phyloP scores from a whole-genome alignment of 2,888 invertebrate species.

The Apamea anceps region DNA sequence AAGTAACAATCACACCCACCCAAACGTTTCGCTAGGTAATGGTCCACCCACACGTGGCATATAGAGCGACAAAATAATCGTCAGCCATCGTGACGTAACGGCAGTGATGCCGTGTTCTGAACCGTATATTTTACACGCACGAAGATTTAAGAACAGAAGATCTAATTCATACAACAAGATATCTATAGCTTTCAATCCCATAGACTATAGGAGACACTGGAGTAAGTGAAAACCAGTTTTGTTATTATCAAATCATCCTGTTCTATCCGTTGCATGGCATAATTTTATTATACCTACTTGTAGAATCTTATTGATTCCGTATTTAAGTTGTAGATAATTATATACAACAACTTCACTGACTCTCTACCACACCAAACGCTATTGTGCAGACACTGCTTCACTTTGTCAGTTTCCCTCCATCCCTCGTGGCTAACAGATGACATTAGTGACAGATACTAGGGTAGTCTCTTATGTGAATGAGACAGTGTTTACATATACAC shows the following conservation, averaged over 20 bases:
- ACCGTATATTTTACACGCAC: conserved; percentile 25
- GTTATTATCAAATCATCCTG: not conserved
- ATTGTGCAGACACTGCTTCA: too few species aligned
- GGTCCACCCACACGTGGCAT: conserved; percentile 34
- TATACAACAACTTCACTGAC: too few species aligned
- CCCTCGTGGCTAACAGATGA: too few species aligned
- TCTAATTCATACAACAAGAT: not conserved
- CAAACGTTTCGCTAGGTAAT: conserved; percentile 34
- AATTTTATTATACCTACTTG: not conserved
- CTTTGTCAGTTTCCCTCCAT: too few species aligned
- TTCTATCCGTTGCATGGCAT: not conserved
- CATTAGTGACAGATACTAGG: too few species aligned
- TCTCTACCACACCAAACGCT: too few species aligned
- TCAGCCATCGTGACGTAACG: conserved; percentile 54
- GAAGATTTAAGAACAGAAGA: conserved; percentile 26
- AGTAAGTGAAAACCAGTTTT: not conserved
- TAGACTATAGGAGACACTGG: not conserved
- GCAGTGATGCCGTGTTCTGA: conserved; percentile 23
- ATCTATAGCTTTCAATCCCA: not conserved
- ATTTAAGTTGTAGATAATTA: too few species aligned
- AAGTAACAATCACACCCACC: conserved; percentile 14
- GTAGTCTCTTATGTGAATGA: too few species aligned
- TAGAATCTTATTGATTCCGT: too few species aligned
- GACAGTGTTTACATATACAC: too few species aligned
- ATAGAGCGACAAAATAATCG: conserved; percentile 35